phyloP scores from a whole-genome alignment of 2,888 invertebrate genomes.

The Lasioglossum vierecki region DNA sequence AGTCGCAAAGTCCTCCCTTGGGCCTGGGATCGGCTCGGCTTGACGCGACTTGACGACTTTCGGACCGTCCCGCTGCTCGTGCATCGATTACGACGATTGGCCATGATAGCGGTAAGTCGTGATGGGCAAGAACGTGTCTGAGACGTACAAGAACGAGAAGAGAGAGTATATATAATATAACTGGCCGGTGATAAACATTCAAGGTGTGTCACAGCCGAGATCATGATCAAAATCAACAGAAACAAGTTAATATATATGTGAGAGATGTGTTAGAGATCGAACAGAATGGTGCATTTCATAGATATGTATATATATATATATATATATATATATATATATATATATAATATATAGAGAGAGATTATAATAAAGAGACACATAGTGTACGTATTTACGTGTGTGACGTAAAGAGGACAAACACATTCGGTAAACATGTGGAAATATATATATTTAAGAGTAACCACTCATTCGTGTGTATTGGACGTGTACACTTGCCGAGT shows the following conservation, averaged over 20 bases:
- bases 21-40: constrained; percentile 69
- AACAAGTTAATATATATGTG: constrained; percentile 12
- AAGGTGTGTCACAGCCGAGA: constrained; percentile 58
- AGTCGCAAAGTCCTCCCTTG: constrained; percentile 75
- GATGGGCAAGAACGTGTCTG: constrained; percentile 75
- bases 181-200: constrained; percentile 63
- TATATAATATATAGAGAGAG: not conserved
- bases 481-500: constrained; percentile 20
- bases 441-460: constrained; percentile 57
- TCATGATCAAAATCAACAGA: constrained; percentile 40
- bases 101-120: constrained; percentile 74
- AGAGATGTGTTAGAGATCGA: constrained; percentile 26
- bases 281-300: constrained; percentile 42
- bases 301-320: not conserved
- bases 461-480: constrained; percentile 33
- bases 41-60: constrained; percentile 75
- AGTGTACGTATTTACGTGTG: constrained; percentile 41
- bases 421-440: constrained; percentile 58
- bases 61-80: constrained; percentile 74
- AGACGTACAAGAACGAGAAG: constrained; percentile 75
- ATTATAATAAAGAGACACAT: constrained; percentile 23
- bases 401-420: constrained; percentile 53
- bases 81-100: constrained; percentile 74
- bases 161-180: constrained; percentile 67
- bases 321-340: not conserved